phyloP scores from a whole-genome alignment of 1,140 invertebrate species.

The Tetraneura akinire region DNA sequence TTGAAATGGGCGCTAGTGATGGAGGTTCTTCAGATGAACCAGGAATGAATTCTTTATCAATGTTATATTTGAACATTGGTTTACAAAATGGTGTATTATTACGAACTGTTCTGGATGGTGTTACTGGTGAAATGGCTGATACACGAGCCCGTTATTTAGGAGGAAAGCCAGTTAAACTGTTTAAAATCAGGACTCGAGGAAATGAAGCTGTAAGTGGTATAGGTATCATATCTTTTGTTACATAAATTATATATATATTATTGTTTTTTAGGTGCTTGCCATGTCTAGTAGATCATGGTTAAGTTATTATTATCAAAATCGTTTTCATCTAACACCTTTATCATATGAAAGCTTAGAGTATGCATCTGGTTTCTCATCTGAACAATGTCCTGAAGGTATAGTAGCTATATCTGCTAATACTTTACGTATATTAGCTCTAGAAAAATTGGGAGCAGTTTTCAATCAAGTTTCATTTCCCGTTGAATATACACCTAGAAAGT shows the following conservation, averaged over 20 bases:
- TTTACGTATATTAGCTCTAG: conserved; percentile 92
- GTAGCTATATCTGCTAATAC: conserved; percentile 99
- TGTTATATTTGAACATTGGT: conserved; percentile 96
- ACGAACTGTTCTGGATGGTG: conserved; percentile 92
- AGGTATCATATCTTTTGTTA: neutral
- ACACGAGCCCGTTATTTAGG: conserved; percentile 95
- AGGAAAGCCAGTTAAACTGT: conserved; percentile 92
- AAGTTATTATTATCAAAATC: conserved; percentile 97
- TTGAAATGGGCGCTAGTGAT: conserved; percentile 80
- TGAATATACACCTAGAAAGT: conserved; percentile 94
- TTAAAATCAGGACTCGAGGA: conserved; percentile 92
- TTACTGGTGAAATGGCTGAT: conserved; percentile 95
- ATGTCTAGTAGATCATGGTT: conserved; percentile 98
- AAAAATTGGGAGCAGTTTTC: conserved; percentile 98
- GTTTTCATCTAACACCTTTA: conserved; percentile 92
- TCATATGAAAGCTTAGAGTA: conserved; percentile 97
- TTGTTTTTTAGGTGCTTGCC: conserved; percentile 74
- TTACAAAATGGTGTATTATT: conserved; percentile 95
- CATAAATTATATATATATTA: neutral
- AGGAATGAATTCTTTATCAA: conserved; percentile 62
- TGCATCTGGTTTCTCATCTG: conserved; percentile 96
- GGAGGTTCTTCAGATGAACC: conserved; percentile 67
- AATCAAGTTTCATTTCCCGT: conserved; percentile 91
- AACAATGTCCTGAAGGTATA: conserved; percentile 99
- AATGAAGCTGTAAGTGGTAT: conserved; percentile 81